Evolutionary conservation across 2,888 invertebrate genomes (phyloP), one percentile per base, ranked within the genome.

Genomic region (Plagiodera versicolora): DNA sequence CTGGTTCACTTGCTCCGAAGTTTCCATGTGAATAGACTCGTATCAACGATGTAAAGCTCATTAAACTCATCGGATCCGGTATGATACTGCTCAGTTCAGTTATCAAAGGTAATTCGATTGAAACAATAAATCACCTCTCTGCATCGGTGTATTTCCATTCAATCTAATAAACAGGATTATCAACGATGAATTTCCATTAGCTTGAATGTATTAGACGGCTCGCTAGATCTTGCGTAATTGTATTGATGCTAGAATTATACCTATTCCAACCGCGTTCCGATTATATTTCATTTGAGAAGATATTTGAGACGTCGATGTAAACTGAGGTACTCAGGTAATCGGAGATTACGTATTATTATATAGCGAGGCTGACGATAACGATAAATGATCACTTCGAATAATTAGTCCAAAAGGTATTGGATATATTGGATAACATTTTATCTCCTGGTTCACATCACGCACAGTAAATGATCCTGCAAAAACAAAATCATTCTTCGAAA

Each of bases 41-140:
- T 35, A 39, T 52, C 11, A 52, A 35, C 45, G 53, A 53, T 53
- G 16, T 10, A 18, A 44, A 14, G 44, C 39, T 17, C 20, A 45
- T 19, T 10, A 32, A 28, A 45, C 9, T 20, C 32, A 19, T 46
- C 32, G 28, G 30, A 44, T 55, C 19, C 46, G 46, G 20, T 17
- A 35, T 20, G 17, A 39, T 39, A n/a, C 14, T 6, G 39, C 32
- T 6, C 11, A 32, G 32, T 14, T 39, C 39, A 39, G 14, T 14
- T n/a, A 39, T 53, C 35, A 58, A 47, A 58, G 53, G 58, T 58
- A 58, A 58, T 35, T 47, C 48, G 44, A 58, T 58, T 48, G 53
- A 54, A 58, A 58, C 58, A 39, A 58, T 53, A 24, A 45, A 58
- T 58, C 53, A 46, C 47, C 48, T 47, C 45, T 35, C 28, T 20